Conservation (phyloP, 2,888 invertebrate species). For the Mantis religiosa region DNA sequence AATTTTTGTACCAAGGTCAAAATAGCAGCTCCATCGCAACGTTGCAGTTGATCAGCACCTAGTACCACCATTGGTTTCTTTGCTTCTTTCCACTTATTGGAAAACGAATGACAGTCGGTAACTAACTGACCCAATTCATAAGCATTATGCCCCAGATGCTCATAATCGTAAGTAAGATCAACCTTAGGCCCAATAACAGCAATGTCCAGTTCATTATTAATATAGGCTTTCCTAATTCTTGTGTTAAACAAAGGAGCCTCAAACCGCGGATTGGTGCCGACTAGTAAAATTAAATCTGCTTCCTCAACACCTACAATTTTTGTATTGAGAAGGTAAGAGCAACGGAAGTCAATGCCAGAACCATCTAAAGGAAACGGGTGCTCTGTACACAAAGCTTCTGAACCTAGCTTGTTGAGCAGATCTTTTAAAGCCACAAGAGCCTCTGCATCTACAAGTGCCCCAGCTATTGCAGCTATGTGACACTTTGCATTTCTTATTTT, state of each 20-base stretch:
- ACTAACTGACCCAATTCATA: slow-evolving; percentile 69
- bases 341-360: slow-evolving; percentile 79
- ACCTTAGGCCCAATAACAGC: slow-evolving; percentile 87
- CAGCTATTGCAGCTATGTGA: slow-evolving; percentile 78
- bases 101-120: slow-evolving; percentile 64
- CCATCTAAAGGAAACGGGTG: slow-evolving; percentile 79
- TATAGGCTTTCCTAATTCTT: slow-evolving; percentile 87
- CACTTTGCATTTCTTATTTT: slow-evolving; percentile 62
- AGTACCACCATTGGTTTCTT: slow-evolving; percentile 87
- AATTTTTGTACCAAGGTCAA: slow-evolving; percentile 57
- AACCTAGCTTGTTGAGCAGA: slow-evolving; percentile 79
- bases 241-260: slow-evolving; percentile 96
- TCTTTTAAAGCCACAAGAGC: slow-evolving; percentile 50
- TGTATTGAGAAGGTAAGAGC: slow-evolving; percentile 89
- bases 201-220: slow-evolving; percentile 85
- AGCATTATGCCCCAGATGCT: slow-evolving; percentile 81
- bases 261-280: slow-evolving; percentile 95
- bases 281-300: slow-evolving; percentile 84
- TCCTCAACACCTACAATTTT: slow-evolving; percentile 89
- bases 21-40: slow-evolving; percentile 73
- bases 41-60: slow-evolving; percentile 78
- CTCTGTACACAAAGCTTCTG: slow-evolving; percentile 85
- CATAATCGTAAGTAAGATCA: slow-evolving; percentile 88
- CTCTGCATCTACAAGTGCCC: slow-evolving; percentile 89
- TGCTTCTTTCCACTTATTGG: slow-evolving; percentile 66